Conservation (phyloP, 2,888 invertebrate species). For the Lapara coniferarum region DNA sequence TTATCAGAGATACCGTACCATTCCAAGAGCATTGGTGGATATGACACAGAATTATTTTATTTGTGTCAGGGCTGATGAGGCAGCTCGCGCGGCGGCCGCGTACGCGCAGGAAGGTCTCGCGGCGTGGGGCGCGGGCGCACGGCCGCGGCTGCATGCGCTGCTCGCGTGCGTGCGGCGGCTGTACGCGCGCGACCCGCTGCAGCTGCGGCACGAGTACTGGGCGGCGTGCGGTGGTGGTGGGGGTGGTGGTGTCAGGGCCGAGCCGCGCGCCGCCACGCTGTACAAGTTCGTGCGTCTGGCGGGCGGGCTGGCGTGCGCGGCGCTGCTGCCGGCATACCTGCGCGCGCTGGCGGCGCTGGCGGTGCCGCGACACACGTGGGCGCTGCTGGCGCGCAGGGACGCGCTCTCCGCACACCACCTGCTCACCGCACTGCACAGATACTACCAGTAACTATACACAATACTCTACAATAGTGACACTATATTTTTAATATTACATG, state of each 20-base stretch:
- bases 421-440: constrained; percentile 86
- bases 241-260: neutral
- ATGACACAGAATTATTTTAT: neutral
- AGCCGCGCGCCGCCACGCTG: constrained; percentile 87
- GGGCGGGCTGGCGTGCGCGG: constrained; percentile 92
- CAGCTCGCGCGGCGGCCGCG: constrained; percentile 89
- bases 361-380: constrained; percentile 89
- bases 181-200: constrained; percentile 89
- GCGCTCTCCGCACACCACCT: constrained; percentile 70
- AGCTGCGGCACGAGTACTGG: constrained; percentile 93
- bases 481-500: too few species aligned
- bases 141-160: constrained; percentile 92
- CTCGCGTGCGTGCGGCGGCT: constrained; percentile 90
- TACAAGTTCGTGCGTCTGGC: constrained; percentile 96
- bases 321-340: constrained; percentile 93
- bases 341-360: constrained; percentile 93
- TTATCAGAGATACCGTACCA: too few species aligned
- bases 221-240: constrained; percentile 70
- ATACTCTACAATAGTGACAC: neutral
- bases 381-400: constrained; percentile 69
- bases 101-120: constrained; percentile 90
- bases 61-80: constrained; percentile 90
- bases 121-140: constrained; percentile 84
- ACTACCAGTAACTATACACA: constrained; percentile 82
- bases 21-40: too few species aligned